A percentile compares a stretch with the other conserved stretches of the same genome.
Conservation (phyloP, 2,888 invertebrate genomes). For the Idaea aversata region DNA sequence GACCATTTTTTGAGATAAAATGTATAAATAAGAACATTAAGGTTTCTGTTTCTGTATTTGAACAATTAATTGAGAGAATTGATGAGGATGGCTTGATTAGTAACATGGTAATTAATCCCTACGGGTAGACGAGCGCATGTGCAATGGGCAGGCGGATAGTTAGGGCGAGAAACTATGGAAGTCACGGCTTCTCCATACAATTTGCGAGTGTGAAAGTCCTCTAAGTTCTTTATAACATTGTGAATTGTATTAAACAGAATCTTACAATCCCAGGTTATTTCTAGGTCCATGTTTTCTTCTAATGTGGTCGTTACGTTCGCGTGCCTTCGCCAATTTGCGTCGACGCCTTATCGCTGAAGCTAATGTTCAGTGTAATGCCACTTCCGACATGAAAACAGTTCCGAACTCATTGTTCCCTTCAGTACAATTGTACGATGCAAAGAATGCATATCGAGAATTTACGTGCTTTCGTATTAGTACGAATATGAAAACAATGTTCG, state of each 20-base stretch:
- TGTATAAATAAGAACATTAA: too few relatives aligned
- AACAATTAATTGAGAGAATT: too few relatives aligned
- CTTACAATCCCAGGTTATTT: constrained; percentile 15
- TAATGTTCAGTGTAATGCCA: constrained; percentile 75
- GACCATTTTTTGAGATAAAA: too few relatives aligned
- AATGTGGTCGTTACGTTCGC: constrained; percentile 54
- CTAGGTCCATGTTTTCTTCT: constrained; percentile 41
- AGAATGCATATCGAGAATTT: background rate
- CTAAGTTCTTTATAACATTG: background rate
- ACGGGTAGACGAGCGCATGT: background rate
- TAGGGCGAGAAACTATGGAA: background rate
- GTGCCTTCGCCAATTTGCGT: constrained; percentile 70
- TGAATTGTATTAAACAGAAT: constrained; percentile 6
- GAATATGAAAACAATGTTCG: background rate
- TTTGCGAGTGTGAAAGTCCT: background rate
- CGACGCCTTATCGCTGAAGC: constrained; percentile 69
- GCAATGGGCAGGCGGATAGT: background rate
- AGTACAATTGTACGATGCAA: constrained; percentile 19
- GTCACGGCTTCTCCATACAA: background rate
- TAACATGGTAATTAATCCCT: background rate
- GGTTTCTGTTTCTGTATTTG: too few relatives aligned
- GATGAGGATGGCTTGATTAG: background rate
- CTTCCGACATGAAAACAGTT: constrained; percentile 76
- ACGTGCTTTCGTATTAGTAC: background rate
- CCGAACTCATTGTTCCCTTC: constrained; percentile 57